Conservation (phyloP, 2,113 vertebrate species). For the Pangasianodon hypophthalmus region DNA sequence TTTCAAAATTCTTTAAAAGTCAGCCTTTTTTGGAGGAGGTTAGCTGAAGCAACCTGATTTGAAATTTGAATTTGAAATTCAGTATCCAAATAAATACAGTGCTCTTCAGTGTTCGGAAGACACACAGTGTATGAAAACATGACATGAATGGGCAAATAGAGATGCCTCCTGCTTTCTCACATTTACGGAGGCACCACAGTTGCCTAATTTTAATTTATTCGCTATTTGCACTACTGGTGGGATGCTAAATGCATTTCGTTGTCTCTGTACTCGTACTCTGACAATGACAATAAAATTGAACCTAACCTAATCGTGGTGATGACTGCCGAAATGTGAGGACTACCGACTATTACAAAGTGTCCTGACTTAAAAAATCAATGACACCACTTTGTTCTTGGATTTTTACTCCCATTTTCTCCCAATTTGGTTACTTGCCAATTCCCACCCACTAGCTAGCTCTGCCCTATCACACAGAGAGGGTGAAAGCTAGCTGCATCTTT, state of each 20-base stretch:
- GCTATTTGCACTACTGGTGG: too few species aligned
- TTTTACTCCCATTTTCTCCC: not conserved
- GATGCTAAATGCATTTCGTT: too few species aligned
- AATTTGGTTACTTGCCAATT: not conserved
- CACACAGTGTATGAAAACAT: not conserved
- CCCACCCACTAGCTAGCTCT: not conserved
- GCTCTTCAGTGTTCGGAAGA: not conserved
- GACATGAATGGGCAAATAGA: too few species aligned
- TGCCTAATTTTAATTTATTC: too few species aligned
- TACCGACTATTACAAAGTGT: too few species aligned
- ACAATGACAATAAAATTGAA: too few species aligned
- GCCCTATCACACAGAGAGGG: not conserved
- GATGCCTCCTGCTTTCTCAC: too few species aligned
- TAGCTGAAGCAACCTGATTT: not conserved
- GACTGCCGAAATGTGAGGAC: too few species aligned
- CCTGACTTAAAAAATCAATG: not conserved
- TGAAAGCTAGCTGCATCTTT: not conserved
- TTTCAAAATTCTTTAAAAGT: not conserved
- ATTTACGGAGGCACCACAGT: too few species aligned
- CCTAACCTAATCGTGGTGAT: too few species aligned
- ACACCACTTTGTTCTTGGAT: not conserved
- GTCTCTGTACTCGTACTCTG: too few species aligned
- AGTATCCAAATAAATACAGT: not conserved
- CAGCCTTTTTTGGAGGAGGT: not conserved
- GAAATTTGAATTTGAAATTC: not conserved